Evolutionary conservation across 2,113 vertebrate genomes (phyloP).

Genomic region (Vireo altiloquus): DNA sequence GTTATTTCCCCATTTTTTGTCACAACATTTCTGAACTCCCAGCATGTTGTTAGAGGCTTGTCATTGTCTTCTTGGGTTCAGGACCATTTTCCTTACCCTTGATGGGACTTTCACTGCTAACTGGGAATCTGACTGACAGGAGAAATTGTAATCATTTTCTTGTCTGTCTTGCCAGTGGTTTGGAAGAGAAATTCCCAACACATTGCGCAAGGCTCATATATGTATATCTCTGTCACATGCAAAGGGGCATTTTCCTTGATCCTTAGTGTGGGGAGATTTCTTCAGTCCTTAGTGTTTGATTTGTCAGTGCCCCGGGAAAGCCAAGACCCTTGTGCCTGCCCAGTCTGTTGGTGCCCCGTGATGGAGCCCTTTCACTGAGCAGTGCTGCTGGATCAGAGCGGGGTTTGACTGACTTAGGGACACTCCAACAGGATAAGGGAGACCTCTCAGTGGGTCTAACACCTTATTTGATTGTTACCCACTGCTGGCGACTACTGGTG

Average conservation of each 20-base stretch:
- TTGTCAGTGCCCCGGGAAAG: background rate
- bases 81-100: background rate
- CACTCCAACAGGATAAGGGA: background rate
- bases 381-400: background rate
- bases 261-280: background rate
- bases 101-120: background rate
- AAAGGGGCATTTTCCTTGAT: background rate
- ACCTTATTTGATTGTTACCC: background rate
- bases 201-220: fast-evolving
- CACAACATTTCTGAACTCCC: background rate
- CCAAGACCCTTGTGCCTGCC: fast-evolving
- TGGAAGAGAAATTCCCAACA: background rate
- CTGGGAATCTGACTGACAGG: background rate
- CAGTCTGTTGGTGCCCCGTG: background rate
- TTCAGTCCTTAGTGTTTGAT: background rate
- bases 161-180: background rate
- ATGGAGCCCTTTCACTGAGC: background rate
- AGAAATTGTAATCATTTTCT: background rate
- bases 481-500: background rate
- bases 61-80: background rate
- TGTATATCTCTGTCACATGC: background rate
- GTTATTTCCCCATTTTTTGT: background rate
- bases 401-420: background rate
- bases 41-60: background rate
- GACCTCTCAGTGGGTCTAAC: background rate